Percentiles rank a stretch among this genome's conserved stretches.
phyloP scores from a whole-genome alignment of 2,888 invertebrate species.

The Caenorhabditis japonica region DNA sequence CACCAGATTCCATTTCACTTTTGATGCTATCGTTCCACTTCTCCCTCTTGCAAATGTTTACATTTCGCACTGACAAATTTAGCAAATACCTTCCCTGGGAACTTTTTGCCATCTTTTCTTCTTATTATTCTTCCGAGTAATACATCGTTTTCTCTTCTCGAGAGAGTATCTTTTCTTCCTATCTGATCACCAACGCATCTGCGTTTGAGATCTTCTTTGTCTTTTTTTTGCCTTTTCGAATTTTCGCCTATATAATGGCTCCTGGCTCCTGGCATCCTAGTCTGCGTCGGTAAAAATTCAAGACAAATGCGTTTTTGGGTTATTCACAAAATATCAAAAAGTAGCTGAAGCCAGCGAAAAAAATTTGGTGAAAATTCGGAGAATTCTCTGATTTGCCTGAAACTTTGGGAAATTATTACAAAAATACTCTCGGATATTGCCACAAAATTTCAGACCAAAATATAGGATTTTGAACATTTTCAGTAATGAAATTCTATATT shows the following conservation, averaged over 20 bases:
- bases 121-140: not conserved
- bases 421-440: too few species aligned
- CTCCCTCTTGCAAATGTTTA: slow-evolving; percentile 37
- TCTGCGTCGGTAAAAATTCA: too few species aligned
- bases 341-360: too few species aligned
- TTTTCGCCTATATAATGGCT: not conserved
- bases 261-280: too few species aligned
- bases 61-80: slow-evolving; percentile 45
- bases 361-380: too few species aligned
- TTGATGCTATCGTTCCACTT: slow-evolving; percentile 49
- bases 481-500: too few species aligned
- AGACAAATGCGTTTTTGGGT: too few species aligned
- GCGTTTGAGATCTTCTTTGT: not conserved
- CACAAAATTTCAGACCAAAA: too few species aligned
- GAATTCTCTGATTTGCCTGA: too few species aligned
- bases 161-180: not conserved
- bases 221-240: slow-evolving; percentile 2
- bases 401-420: too few species aligned
- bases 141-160: not conserved
- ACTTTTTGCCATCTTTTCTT: slow-evolving; percentile 3
- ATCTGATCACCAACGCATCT: not conserved
- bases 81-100: slow-evolving; percentile 31
- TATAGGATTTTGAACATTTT: too few species aligned
- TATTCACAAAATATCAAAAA: too few species aligned
- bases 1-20: slow-evolving; percentile 46